phyloP scores from a whole-genome alignment of 2,888 invertebrate genomes.

The Cephalotes varians region DNA sequence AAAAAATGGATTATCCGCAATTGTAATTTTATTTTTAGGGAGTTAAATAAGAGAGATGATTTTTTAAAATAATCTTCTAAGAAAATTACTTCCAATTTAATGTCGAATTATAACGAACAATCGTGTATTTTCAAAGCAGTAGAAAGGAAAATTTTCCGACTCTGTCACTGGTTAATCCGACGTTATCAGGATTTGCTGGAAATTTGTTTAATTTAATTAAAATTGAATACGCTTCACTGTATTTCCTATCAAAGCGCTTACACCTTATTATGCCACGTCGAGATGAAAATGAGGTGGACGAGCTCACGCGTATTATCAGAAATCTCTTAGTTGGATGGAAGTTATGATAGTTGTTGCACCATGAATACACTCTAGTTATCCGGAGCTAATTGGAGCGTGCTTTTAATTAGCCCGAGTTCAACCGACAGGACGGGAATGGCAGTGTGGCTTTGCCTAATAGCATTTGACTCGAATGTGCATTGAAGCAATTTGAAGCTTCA shows the following conservation, averaged over 20 bases:
- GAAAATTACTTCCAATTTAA: not conserved
- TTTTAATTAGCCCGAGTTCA: slow-evolving; percentile 74
- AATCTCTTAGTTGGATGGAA: slow-evolving; percentile 62
- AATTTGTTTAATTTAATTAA: slow-evolving; percentile 40
- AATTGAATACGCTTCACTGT: slow-evolving; percentile 1
- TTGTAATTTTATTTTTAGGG: not conserved
- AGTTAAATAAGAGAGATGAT: not conserved
- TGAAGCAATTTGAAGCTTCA: slow-evolving; percentile 12
- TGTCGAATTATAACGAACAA: not conserved
- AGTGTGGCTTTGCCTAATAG: slow-evolving; percentile 23
- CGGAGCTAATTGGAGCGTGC: slow-evolving; percentile 75
- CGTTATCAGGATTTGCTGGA: not conserved
- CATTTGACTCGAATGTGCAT: slow-evolving; percentile 32
- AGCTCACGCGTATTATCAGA: slow-evolving; percentile 61
- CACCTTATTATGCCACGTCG: slow-evolving; percentile 3
- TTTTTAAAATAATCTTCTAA: not conserved
- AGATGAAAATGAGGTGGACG: slow-evolving; percentile 59
- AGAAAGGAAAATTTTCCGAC: not conserved
- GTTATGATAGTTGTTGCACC: slow-evolving; percentile 57
- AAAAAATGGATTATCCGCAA: not conserved
- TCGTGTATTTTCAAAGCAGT: not conserved
- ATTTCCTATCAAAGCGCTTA: slow-evolving; percentile 22
- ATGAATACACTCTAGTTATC: slow-evolving; percentile 68
- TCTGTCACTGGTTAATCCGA: not conserved
- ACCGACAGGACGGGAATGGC: slow-evolving; percentile 42